Evolutionary conservation across 2,113 vertebrate species (phyloP).

Genomic region (Osmerus mordax): DNA sequence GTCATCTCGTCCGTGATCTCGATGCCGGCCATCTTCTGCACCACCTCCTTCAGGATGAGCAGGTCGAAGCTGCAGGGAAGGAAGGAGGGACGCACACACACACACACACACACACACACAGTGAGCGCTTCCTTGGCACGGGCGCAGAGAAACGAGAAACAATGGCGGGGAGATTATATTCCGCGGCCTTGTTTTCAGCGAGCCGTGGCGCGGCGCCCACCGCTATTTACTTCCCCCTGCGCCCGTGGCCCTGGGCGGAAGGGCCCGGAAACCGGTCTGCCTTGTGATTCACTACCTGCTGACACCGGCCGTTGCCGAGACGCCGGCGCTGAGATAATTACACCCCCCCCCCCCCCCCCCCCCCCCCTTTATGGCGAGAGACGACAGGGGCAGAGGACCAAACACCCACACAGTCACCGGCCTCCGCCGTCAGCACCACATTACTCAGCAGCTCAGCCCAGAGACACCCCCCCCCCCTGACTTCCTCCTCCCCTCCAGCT

Average conservation of each 20-base stretch:
- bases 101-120: not conserved
- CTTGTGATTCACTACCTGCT: conserved; percentile 7
- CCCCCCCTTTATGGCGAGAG: too few relatives aligned
- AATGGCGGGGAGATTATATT: not conserved
- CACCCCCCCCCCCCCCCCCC: not conserved
- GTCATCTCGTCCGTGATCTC: conserved; percentile 99
- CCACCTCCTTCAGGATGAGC: conserved; percentile 97
- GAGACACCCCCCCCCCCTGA: not conserved
- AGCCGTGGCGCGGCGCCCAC: not conserved
- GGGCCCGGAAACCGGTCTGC: not conserved
- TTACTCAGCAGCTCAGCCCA: not conserved
- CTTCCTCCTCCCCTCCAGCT: not conserved
- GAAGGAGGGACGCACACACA: conserved; percentile 4
- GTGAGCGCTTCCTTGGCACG: not conserved
- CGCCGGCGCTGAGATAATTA: conserved; percentile 1
- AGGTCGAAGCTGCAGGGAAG: conserved; percentile 86
- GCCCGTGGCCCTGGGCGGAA: not conserved
- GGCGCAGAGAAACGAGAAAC: too few relatives aligned
- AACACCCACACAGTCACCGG: not conserved
- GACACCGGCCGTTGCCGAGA: not conserved
- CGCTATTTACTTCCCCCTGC: not conserved
- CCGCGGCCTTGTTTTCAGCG: not conserved
- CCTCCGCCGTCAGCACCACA: conserved; percentile 3
- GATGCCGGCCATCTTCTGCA: conserved; percentile 99
- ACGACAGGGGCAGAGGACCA: not conserved